These are phyloP conservation scores for Dryococelus australis DNA, from an alignment of 2,888 invertebrate species.

Conservation along the genomic window DNA sequence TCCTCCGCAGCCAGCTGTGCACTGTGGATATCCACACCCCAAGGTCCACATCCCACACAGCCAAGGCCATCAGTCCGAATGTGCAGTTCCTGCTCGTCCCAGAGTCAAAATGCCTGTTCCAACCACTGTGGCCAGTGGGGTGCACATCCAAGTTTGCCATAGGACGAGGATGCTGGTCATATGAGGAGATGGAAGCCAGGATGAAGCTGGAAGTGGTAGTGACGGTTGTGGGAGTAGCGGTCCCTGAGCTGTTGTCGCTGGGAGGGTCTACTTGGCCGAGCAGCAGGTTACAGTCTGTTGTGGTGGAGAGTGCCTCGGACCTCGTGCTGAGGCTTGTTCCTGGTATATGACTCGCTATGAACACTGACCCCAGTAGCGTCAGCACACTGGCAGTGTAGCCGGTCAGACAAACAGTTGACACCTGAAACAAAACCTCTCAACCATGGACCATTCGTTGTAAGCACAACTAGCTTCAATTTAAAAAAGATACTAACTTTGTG, in stretches of 20 bases:
- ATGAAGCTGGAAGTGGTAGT: conserved; percentile 22
- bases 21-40: background rate
- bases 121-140: no score
- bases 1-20: background rate
- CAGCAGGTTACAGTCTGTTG: background rate
- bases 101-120: no score
- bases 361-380: conserved; percentile 67
- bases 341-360: conserved; percentile 57
- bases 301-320: background rate
- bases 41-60: background rate
- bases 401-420: conserved; percentile 66
- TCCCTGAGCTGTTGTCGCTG: background rate
- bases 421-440: conserved; percentile 51
- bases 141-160: no score
- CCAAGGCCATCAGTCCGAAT: background rate
- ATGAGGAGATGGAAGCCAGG: conserved; percentile 25
- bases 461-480: no score
- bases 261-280: background rate
- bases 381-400: conserved; percentile 69
- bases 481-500: no score
- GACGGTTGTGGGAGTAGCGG: background rate
- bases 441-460: no score
- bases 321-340: conserved; percentile 38
- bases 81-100: no score
- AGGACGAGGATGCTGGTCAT: background rate